Evolutionary conservation across 2,888 invertebrate species (phyloP).

Genomic region (Cephus nigrinus): DNA sequence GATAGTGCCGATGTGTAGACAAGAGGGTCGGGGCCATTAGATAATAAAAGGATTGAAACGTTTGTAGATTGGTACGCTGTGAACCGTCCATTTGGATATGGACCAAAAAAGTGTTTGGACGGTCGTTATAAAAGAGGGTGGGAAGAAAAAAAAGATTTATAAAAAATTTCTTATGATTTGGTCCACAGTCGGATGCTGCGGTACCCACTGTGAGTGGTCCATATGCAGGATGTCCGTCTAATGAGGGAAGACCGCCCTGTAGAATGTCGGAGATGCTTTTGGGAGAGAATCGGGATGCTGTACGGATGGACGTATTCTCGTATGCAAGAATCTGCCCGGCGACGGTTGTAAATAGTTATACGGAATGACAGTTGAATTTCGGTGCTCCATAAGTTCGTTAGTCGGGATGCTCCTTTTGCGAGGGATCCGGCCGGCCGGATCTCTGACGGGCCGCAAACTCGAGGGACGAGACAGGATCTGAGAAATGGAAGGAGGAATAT

Average conservation of each 20-base stretch:
- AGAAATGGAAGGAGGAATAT: conserved; percentile 43
- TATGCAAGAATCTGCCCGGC: conserved; percentile 49
- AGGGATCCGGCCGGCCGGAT: conserved; percentile 7
- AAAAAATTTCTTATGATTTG: not conserved
- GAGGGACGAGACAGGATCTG: conserved; percentile 18
- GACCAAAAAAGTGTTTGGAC: not conserved
- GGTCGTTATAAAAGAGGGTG: not conserved
- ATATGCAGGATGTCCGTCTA: not conserved
- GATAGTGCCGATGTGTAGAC: conserved; percentile 31
- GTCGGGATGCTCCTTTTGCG: conserved; percentile 17
- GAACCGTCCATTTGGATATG: not conserved
- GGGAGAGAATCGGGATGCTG: not conserved
- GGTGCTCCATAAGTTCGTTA: conserved; percentile 44
- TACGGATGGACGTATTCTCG: conserved; percentile 29
- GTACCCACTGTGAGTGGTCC: not conserved
- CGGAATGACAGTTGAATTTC: conserved; percentile 58
- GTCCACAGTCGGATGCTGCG: not conserved
- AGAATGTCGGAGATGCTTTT: not conserved
- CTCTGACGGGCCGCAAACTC: conserved; percentile 23
- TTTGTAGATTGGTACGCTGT: not conserved
- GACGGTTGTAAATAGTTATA: conserved; percentile 58
- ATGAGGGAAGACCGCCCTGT: conserved; percentile 1
- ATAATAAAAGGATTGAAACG: not conserved
- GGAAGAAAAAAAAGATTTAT: conserved; percentile 19
- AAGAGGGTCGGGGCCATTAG: not conserved